Conservation (phyloP, 2,113 vertebrate genomes). For the Brienomyrus brachyistius region DNA sequence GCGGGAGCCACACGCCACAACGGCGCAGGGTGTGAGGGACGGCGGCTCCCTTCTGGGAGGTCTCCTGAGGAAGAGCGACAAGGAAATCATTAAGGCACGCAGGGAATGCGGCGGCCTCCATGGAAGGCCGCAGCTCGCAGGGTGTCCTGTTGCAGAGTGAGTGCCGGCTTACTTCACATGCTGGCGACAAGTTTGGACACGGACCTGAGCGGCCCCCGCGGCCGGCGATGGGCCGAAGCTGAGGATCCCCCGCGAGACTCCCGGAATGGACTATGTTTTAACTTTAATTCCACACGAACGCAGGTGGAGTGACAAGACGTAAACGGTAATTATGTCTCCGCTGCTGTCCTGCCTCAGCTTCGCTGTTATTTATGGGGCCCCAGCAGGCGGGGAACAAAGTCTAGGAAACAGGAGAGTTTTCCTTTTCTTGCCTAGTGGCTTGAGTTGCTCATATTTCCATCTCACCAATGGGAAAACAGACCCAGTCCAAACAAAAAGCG, state of each 20-base stretch:
- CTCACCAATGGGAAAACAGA: background rate
- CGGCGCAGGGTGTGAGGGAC: background rate
- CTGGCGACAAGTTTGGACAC: background rate
- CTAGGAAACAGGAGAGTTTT: background rate
- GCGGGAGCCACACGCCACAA: background rate
- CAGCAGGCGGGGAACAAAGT: background rate
- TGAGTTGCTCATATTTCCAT: background rate
- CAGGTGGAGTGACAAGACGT: background rate
- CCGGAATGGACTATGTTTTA: background rate
- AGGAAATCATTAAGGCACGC: conserved; percentile 8
- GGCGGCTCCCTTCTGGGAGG: conserved; percentile 7
- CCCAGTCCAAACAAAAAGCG: background rate
- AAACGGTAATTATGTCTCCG: background rate
- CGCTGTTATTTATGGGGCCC: background rate
- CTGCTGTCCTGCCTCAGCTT: background rate
- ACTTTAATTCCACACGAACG: background rate
- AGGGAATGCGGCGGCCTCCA: background rate
- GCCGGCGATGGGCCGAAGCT: background rate
- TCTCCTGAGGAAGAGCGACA: background rate
- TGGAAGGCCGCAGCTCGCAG: background rate
- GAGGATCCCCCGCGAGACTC: background rate
- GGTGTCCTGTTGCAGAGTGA: background rate
- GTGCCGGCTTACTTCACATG: background rate
- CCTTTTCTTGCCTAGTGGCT: background rate
- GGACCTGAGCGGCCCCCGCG: background rate